phyloP scores from a whole-genome alignment of 2,888 invertebrate species.

The Helleia helle region DNA sequence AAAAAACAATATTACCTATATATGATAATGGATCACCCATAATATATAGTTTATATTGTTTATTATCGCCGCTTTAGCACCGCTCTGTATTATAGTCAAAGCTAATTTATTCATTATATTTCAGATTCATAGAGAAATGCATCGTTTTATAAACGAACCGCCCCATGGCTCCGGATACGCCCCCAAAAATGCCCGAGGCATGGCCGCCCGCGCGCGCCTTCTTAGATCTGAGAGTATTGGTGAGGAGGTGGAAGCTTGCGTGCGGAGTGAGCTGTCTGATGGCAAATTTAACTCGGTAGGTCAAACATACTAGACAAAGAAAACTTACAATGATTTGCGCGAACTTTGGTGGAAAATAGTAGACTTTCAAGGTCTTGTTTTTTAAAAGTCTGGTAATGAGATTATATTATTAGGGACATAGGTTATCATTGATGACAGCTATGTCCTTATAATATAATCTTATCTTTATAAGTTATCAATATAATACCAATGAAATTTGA shows the following conservation, averaged over 20 bases:
- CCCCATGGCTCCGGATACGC: conserved; percentile 6
- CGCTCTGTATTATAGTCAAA: no score
- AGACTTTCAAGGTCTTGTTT: not conserved
- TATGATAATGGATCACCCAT: no score
- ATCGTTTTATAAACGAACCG: conserved; percentile 71
- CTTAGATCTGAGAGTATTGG: conserved; percentile 45
- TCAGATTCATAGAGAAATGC: conserved; percentile 82
- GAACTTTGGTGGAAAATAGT: no score
- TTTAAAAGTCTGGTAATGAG: not conserved
- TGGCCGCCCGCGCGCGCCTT: conserved; percentile 25
- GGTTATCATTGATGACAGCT: no score
- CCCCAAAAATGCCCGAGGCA: conserved; percentile 20
- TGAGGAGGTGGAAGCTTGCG: conserved; percentile 41
- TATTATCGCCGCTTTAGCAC: not conserved
- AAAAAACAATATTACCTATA: no score
- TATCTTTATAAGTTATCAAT: no score
- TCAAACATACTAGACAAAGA: not conserved
- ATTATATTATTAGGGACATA: no score
- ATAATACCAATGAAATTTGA: no score
- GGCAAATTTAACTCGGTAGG: conserved; percentile 34
- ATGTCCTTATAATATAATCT: no score
- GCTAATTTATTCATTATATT: no score
- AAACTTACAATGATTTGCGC: no score
- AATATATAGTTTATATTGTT: no score
- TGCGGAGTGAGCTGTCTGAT: conserved; percentile 26